These are phyloP conservation scores for Salmo trutta DNA, from an alignment of 2,797 vertebrate species.

Conservation along the genomic window DNA sequence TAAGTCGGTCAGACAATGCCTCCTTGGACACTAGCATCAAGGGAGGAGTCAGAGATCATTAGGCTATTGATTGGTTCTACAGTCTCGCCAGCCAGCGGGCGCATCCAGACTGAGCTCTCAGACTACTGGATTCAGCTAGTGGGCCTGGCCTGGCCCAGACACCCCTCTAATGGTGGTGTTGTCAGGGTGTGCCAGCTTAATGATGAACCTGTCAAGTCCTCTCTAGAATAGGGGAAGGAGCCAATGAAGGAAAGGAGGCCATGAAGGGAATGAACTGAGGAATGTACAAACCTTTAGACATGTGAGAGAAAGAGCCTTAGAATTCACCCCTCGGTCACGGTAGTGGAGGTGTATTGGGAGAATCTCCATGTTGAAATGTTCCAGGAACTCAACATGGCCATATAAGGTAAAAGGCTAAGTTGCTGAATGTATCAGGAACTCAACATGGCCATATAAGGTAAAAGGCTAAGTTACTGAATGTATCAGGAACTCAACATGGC, in stretches of 20 bases:
- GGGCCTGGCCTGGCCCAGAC: not conserved
- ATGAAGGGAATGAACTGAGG: not conserved
- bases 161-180: not conserved
- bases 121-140: constrained; percentile 5
- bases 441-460: not conserved
- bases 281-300: not conserved
- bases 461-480: not conserved
- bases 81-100: constrained; percentile 6
- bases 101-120: constrained; percentile 16
- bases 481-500: too few relatives aligned
- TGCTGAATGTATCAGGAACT: not conserved
- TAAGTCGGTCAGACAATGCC: constrained; percentile 43
- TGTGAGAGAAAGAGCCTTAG: not conserved
- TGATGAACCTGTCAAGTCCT: not conserved
- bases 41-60: not conserved
- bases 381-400: not conserved
- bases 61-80: constrained; percentile 51
- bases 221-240: not conserved
- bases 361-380: not conserved
- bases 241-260: too few relatives aligned
- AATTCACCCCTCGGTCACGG: not conserved
- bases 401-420: not conserved
- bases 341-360: too few relatives aligned
- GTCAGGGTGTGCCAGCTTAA: not conserved
- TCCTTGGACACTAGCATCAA: constrained; percentile 4